Conservation (phyloP, 2,113 vertebrate genomes). For the Oriolus oriolus region DNA sequence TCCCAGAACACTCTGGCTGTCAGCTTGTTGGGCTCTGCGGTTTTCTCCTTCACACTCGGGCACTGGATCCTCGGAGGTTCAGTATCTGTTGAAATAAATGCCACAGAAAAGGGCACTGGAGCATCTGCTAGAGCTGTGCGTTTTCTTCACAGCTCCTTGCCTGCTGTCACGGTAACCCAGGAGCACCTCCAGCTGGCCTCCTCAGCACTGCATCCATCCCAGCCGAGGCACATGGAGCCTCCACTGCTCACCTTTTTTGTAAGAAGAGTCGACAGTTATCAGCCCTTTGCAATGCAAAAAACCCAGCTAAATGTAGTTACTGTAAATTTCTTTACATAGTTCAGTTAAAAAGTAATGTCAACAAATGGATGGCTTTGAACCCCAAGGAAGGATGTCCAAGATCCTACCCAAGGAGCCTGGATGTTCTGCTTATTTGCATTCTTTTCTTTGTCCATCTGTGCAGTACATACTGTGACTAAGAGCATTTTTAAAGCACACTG, state of each 20-base stretch:
- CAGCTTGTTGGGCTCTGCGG: constrained; percentile 90
- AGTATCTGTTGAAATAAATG: constrained; percentile 72
- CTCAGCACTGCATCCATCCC: neutral
- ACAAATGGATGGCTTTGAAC: neutral
- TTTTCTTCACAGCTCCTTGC: neutral
- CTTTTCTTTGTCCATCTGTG: neutral
- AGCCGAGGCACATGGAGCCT: neutral
- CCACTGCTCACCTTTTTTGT: neutral
- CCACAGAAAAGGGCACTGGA: neutral
- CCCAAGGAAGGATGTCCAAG: neutral
- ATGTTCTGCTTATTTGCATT: neutral
- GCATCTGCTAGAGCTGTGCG: neutral
- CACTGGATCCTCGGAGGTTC: constrained; percentile 92
- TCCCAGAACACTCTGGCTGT: constrained; percentile 94
- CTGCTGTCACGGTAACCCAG: neutral
- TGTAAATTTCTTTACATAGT: neutral
- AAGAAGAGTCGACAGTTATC: neutral
- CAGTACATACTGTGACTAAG: neutral
- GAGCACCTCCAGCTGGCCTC: neutral
- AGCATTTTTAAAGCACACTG: neutral
- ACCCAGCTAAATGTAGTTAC: neutral
- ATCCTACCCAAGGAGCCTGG: neutral
- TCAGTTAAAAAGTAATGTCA: neutral
- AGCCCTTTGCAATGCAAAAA: neutral
- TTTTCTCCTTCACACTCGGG: constrained; percentile 90